Evolutionary conservation across 2,113 vertebrate genomes (phyloP), one percentile per base, ranked within the genome.

Genomic region (Osmerus eperlanus): DNA sequence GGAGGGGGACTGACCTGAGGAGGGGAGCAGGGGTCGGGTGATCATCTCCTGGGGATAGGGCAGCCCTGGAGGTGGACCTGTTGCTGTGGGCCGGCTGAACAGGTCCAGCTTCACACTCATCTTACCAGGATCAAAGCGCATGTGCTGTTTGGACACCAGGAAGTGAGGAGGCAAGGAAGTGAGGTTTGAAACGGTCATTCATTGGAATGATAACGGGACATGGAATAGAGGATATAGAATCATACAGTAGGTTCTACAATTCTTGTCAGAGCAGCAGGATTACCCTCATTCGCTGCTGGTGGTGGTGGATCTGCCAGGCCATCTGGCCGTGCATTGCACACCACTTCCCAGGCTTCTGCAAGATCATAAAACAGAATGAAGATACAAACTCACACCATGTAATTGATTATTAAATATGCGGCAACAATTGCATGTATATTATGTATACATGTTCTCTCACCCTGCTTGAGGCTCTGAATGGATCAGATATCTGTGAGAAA

Each of bases 231-330:
- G 25, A 36, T 3, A 36, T 36, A 36, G 32, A 36, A 36, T 36
- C 5, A 47, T 9, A 12, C 41, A 2, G 41, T 47, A 47, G 41
- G 9, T 47, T 47, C 41, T 47, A 47, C 9, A 47, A 11, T 47
- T 9, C 7, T 47, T 0, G 32, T 36, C 32, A 36, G 32, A 36
- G 32, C 32, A 7, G 32, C 1, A 47, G 41, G 41, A 9, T 47
- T 91, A 95, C 94, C 93, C 94, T 94, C 76, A 91, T 88, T 87
- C 93, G 93, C 83, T 94, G 94, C 90, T 95, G 94, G 75, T 95
- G 94, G 85, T 90, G 92, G 84, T 92, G 90, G 86, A 94, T 95
- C 87, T 94, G 93, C 94, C 94, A 95, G 69, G 94, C 94, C 0
- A 94, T 94, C 86, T 94, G 94, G 71, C 94, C 94, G 7, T 95